These are phyloP conservation scores for Garra rufa DNA, from an alignment of 2,113 vertebrate genomes.

Conservation along the genomic window DNA sequence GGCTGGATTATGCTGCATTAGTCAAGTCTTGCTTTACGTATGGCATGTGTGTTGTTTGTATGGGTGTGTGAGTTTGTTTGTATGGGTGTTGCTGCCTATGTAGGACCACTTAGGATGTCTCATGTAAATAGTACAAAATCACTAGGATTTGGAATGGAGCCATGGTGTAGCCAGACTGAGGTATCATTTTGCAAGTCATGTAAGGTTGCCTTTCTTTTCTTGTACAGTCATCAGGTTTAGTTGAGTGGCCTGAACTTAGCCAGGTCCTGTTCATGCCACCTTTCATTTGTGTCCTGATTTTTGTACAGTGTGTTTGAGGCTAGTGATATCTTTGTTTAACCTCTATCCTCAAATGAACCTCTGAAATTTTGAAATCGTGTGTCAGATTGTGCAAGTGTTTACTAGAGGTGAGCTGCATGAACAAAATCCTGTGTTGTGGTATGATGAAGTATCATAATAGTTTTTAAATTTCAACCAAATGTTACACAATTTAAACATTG, in stretches of 20 bases:
- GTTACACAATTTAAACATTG: not conserved
- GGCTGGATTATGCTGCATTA: not conserved
- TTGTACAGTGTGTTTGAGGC: not conserved
- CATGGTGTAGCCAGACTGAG: not conserved
- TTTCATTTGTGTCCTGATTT: not conserved
- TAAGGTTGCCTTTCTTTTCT: not conserved
- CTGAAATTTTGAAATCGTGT: not conserved
- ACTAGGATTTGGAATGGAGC: not conserved
- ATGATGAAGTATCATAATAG: not conserved
- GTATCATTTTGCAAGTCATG: not conserved
- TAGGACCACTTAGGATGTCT: not conserved
- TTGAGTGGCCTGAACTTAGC: constrained; percentile 3
- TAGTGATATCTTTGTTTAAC: constrained; percentile 31
- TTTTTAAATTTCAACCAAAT: not conserved
- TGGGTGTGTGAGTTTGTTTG: not conserved
- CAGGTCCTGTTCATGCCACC: constrained; percentile 13
- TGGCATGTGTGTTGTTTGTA: not conserved
- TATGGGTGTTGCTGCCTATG: not conserved
- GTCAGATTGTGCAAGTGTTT: not conserved
- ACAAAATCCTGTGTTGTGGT: not conserved
- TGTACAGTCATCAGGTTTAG: constrained; percentile 19
- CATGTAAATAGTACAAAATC: not conserved
- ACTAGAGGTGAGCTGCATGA: not conserved
- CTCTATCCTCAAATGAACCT: constrained; percentile 14
- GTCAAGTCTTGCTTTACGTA: not conserved